Conservation (phyloP, 2,113 vertebrate genomes). For the Channa maculata region DNA sequence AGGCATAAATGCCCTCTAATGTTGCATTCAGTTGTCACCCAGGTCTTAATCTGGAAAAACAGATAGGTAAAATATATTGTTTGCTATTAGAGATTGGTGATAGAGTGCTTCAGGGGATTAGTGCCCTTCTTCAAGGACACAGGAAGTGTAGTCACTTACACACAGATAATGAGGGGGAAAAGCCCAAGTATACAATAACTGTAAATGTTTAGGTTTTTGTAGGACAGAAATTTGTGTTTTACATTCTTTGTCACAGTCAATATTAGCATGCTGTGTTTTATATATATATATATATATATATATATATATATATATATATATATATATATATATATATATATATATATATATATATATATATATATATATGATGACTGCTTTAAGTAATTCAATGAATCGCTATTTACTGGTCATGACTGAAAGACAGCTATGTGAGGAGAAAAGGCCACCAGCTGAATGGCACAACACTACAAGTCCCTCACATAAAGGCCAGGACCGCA, state of each 20-base stretch:
- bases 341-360: no score
- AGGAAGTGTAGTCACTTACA: neutral
- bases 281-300: no score
- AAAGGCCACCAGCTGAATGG: constrained; percentile 60
- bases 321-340: no score
- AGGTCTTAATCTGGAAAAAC: constrained; percentile 60
- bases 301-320: no score
- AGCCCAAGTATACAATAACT: neutral
- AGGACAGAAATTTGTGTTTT: neutral
- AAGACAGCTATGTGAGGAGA: constrained; percentile 31
- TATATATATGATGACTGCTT: no score
- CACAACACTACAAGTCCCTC: constrained; percentile 35
- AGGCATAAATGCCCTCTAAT: constrained; percentile 31
- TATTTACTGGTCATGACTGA: constrained; percentile 29
- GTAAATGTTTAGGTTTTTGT: neutral
- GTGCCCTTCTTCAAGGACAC: constrained; percentile 53
- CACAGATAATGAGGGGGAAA: neutral
- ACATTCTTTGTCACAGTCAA: neutral
- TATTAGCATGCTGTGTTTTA: no score
- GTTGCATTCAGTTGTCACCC: constrained; percentile 49
- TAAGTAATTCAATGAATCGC: constrained; percentile 9
- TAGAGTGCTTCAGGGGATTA: constrained; percentile 18
- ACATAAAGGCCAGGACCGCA: constrained; percentile 49
- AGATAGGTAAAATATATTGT: constrained; percentile 51
- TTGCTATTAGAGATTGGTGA: constrained; percentile 35